phyloP scores from a whole-genome alignment of 35 echinoderm and acorn worm species.

The Diadema setosum region DNA sequence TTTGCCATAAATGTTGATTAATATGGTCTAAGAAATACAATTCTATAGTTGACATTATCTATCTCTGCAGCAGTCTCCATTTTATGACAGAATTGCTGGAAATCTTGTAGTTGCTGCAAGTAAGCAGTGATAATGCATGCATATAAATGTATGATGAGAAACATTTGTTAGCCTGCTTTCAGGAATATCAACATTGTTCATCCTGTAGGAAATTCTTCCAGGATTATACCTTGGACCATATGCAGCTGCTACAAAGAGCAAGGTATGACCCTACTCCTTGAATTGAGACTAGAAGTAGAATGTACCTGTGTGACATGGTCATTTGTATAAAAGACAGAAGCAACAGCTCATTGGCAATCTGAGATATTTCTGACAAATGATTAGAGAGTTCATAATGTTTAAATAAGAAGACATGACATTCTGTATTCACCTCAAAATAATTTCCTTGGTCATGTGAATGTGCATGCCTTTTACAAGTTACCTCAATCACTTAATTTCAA shows the following conservation, averaged over 20 bases:
- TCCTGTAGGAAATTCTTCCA: constrained; percentile 60
- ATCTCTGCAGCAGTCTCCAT: neutral
- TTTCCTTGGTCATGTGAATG: too few species aligned
- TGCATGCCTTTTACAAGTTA: too few species aligned
- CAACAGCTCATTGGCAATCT: neutral
- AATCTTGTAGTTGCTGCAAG: neutral
- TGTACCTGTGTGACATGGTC: neutral
- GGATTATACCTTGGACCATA: constrained; percentile 70
- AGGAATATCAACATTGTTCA: neutral
- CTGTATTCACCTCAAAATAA: too few species aligned
- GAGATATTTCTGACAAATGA: neutral
- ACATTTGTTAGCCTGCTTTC: neutral
- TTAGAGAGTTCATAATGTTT: neutral
- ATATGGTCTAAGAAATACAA: neutral
- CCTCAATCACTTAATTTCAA: too few species aligned
- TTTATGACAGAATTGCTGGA: neutral
- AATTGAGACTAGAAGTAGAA: neutral
- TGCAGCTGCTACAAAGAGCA: constrained; percentile 68
- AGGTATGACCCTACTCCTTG: constrained; percentile 28
- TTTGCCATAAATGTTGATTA: too few species aligned
- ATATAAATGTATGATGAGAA: neutral
- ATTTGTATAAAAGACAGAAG: neutral
- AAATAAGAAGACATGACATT: neutral
- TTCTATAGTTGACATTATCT: neutral
- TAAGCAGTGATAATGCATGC: neutral